Evolutionary conservation across 2,797 vertebrate species (phyloP).

Genomic region (Smutsia temminckii): DNA sequence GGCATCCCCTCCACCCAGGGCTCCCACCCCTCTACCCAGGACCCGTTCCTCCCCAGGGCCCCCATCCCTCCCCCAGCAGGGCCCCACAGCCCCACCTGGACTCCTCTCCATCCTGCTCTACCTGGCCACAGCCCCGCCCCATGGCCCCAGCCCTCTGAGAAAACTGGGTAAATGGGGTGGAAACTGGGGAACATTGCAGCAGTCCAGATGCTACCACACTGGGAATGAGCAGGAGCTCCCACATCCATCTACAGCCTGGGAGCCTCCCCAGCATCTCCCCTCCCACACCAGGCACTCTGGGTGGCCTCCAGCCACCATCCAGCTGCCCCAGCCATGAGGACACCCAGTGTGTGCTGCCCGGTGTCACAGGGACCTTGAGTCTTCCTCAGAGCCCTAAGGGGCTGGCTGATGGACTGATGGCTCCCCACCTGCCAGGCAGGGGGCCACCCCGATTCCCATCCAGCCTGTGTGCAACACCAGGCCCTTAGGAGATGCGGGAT

Average conservation of each 20-base stretch:
- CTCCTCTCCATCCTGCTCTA: no score
- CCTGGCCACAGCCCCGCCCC: no score
- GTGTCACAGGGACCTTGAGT: not conserved
- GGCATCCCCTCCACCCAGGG: no score
- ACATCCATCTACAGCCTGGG: not conserved
- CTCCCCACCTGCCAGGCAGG: not conserved
- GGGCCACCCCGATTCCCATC: not conserved
- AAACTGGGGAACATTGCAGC: no score
- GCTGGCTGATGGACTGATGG: not conserved
- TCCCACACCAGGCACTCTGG: not conserved
- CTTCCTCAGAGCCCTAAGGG: not conserved
- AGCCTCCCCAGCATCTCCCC: not conserved
- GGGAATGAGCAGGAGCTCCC: not conserved
- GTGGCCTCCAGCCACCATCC: not conserved
- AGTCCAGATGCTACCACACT: no score
- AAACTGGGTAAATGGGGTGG: no score
- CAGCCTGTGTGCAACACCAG: not conserved
- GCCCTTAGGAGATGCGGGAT: not conserved
- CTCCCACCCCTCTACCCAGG: no score
- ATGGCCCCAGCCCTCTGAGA: not conserved
- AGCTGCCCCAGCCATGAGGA: not conserved
- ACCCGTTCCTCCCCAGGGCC: fast-evolving
- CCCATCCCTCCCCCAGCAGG: no score
- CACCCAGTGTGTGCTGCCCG: not conserved
- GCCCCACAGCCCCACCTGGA: no score